Evolutionary conservation across 1,140 invertebrate genomes (phyloP), one percentile per base, ranked within the genome.

Genomic region (Drosophila hydei): DNA sequence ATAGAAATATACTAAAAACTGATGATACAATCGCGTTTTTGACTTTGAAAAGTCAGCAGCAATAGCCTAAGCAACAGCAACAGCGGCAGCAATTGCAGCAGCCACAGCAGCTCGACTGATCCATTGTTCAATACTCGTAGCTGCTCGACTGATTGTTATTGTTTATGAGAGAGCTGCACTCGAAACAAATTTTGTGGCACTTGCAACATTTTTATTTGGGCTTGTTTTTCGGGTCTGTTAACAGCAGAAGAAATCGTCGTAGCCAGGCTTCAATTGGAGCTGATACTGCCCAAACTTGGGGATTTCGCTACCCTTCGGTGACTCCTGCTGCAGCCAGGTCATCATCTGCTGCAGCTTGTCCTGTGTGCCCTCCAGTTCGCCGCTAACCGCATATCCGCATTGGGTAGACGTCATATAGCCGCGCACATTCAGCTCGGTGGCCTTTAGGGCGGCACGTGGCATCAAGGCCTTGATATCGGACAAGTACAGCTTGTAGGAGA

Each of bases 11-110:
- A 58, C 50, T 52, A 36, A 54, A 56, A 54, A 68, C 60, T 77
- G 84, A 88, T 88, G 84, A 88, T 88, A 88, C 84, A 88, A 88
- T 88, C 84, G 84, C 84, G 84, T 71, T 88, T 88, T 88, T 88
- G 84, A 88, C 84, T 88, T 88, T 88, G 84, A 88, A 88, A 88
- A 88, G 84, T 88, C 78, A 83, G 77, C 63, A 25, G 45, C 40
- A 40, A 50, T 54, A 62, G 50, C 48, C 64, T 19, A 8, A 25
- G 42, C 55, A 58, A 38, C 58, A 62, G 52, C 38, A 12, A 3
- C 75, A 81, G 77, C 63, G 19, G 45, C 76, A 77, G 72, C 67
- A 27, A 42, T 47, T 30, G 30, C 47, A 11, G 54, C 55, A 51
- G 48, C 56, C 1, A 5, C 51, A 16, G 45, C 79, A 30, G 30